These are phyloP conservation scores for Hylyphantes graminicola DNA, from an alignment of 1,140 invertebrate species.

Conservation along the genomic window DNA sequence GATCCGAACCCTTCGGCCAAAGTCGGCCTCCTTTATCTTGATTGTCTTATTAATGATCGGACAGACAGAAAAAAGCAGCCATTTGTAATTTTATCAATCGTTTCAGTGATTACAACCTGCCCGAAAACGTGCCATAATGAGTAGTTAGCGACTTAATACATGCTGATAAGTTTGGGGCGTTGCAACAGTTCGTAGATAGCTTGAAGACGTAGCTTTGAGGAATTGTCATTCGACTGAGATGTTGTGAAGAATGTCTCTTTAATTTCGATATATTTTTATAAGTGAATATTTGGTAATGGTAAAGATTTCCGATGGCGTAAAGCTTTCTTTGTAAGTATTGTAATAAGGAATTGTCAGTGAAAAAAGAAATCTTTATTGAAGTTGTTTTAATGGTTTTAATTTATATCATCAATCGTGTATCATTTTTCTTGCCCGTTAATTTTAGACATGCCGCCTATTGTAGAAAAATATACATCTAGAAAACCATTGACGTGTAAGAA, in stretches of 20 bases:
- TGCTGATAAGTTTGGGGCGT: not conserved
- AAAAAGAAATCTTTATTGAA: too few relatives aligned
- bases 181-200: too few relatives aligned
- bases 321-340: too few relatives aligned
- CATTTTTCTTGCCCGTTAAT: too few relatives aligned
- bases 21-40: not conserved
- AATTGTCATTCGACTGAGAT: conserved; percentile 22
- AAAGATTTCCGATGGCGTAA: too few relatives aligned
- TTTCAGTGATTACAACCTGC: conserved; percentile 7
- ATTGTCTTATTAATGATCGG: conserved; percentile 11
- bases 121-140: conserved; percentile 8
- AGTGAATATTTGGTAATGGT: not conserved
- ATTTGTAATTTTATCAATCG: not conserved
- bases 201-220: not conserved
- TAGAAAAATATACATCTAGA: too few relatives aligned
- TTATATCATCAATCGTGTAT: too few relatives aligned
- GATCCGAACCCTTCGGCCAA: too few relatives aligned
- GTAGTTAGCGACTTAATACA: not conserved
- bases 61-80: not conserved
- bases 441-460: too few relatives aligned
- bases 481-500: too few relatives aligned
- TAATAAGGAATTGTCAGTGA: too few relatives aligned
- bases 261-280: conserved; percentile 14
- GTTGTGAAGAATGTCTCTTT: not conserved
- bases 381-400: too few relatives aligned